Percentiles rank a stretch among this genome's conserved stretches.
Evolutionary conservation across 2,888 invertebrate species (phyloP).

Genomic region (Synergus laeviventris): DNA sequence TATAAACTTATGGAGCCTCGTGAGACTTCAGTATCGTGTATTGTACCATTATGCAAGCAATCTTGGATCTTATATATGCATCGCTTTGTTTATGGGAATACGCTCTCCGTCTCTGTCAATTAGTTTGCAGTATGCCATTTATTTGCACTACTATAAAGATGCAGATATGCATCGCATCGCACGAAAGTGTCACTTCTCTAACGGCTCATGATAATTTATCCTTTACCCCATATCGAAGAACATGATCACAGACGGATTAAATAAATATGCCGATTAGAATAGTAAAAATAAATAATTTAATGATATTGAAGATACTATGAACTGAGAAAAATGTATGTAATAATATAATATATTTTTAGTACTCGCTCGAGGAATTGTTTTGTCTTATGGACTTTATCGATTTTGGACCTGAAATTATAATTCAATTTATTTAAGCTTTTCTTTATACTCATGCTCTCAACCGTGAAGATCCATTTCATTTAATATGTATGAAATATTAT

Average conservation of each 20-base stretch:
- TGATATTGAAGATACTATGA: too few species aligned
- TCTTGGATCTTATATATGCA: neutral
- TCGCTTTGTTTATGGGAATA: conserved; percentile 1
- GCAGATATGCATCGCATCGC: neutral
- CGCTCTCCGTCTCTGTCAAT: conserved; percentile 2
- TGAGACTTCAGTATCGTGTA: neutral
- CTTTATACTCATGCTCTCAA: too few species aligned
- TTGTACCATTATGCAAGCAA: neutral
- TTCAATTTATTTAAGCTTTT: too few species aligned
- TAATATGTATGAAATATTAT: too few species aligned
- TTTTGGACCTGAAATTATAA: too few species aligned
- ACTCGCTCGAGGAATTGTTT: too few species aligned
- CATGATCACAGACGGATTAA: neutral
- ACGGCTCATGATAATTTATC: neutral
- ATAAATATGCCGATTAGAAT: neutral
- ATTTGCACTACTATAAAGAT: neutral
- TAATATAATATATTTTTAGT: too few species aligned
- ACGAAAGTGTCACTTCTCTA: neutral
- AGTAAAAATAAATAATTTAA: neutral
- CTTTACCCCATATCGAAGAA: neutral
- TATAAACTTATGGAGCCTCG: neutral
- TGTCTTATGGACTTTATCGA: too few species aligned
- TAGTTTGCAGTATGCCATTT: neutral
- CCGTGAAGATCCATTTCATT: too few species aligned
- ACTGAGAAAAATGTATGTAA: too few species aligned